Evolutionary conservation across 2,797 vertebrate species (phyloP), one percentile per base, ranked within the genome.

Genomic region (Borostomias antarcticus): DNA sequence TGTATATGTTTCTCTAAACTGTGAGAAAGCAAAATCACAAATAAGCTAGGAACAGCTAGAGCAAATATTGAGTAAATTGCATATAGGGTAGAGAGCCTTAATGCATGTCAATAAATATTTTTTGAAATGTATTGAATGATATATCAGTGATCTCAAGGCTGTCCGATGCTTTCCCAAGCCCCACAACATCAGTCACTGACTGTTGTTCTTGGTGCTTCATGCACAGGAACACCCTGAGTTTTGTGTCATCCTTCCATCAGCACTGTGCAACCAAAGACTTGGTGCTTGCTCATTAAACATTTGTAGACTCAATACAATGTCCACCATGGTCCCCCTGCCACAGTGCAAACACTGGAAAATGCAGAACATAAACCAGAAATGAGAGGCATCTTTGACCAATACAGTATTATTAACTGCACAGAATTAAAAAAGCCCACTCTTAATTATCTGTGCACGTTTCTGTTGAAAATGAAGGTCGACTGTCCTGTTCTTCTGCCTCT

Each of bases 271-370:
- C 85, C 84, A 86, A 82, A 83, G 88, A 84, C 86, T 76, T 85
- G 79, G 78, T 62, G 64, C 71, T 74, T 82, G 80, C 87, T 89
- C 85, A 87, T 91, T 89, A 90, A 91, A 91, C 89, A 91, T 90
- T 90, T 90, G 88, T 84, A 82, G 87, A 88, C 87, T 90, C 86
- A 90, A 91, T 80, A 90, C 73, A 85, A 83, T 90, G 87, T 89
- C 86, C 87, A 85, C 73, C 83, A 72, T 75, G 82, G 77, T 84
- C 79, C 72, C 74, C 73, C 70, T 76, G 85, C 80, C 80, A 80
- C 73, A 35, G 82, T 78, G 83, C 79, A 90, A 90, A 89, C 86
- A 88, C 74, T 59, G 85, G 71, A 66, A 81, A 84, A 85, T 82
- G 88, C 79, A 85, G 82, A 80, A 82, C 86, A 84, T 77, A 83